These are phyloP conservation scores for Salvelinus alpinus DNA, from an alignment of 2,113 vertebrate species.

Conservation along the genomic window DNA sequence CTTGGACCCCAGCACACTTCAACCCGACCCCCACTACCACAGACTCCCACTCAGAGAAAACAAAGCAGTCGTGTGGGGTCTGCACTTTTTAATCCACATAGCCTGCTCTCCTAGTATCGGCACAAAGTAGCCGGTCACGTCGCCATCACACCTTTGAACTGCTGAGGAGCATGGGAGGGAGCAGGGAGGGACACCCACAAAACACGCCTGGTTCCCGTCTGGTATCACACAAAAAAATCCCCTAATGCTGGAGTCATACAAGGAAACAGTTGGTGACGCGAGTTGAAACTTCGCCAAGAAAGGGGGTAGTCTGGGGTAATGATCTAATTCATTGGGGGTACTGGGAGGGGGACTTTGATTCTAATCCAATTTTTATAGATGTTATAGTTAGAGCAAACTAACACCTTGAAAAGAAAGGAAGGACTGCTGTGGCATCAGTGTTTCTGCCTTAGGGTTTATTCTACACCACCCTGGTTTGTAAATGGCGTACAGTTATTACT, in stretches of 20 bases:
- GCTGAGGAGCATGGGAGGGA: constrained; percentile 1
- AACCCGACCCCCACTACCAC: not conserved
- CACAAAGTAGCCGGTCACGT: constrained; percentile 16
- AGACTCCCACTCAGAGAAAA: constrained; percentile 26
- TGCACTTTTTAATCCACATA: constrained; percentile 14
- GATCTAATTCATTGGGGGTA: constrained; percentile 40
- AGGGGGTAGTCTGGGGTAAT: constrained; percentile 43
- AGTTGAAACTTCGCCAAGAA: constrained; percentile 35
- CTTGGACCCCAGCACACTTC: constrained; percentile 17
- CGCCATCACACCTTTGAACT: constrained; percentile 27
- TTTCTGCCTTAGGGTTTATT: not conserved
- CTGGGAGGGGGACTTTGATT: constrained; percentile 9
- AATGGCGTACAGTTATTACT: too few species aligned
- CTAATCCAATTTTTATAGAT: constrained; percentile 50
- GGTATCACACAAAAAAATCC: not conserved
- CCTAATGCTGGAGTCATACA: constrained; percentile 7
- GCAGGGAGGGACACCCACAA: not conserved
- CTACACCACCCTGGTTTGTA: not conserved
- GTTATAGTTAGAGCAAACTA: constrained; percentile 40
- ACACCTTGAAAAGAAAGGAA: not conserved
- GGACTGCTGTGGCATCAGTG: not conserved
- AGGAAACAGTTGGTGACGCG: constrained; percentile 34
- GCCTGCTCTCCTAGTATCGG: constrained; percentile 2
- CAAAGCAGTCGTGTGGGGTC: constrained; percentile 23
- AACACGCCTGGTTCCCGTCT: constrained; percentile 32